Evolutionary conservation across 2,888 invertebrate species (phyloP), one percentile per base, ranked within the genome.

Genomic region (Apamea monoglypha): DNA sequence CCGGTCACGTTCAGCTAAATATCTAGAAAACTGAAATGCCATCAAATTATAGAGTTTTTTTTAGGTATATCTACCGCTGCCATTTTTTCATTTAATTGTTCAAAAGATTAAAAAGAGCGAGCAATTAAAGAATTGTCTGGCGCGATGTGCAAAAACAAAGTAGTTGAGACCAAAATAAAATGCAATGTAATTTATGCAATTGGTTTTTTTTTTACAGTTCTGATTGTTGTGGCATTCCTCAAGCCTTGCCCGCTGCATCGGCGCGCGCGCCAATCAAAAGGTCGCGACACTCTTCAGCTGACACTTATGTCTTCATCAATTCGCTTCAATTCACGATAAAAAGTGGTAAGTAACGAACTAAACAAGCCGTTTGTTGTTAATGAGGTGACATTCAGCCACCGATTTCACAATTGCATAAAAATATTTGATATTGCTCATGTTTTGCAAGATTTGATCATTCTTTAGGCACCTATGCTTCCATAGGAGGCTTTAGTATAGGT

Each of bases 301-400:
- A 92, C 93, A 92, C 91, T 90, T 88, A 91, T 90, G 90, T 92
- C 93, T 94, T 92, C 93, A 94, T 94, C 92, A 94, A 94, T 94
- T 94, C 91, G 83, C 88, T 91, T 92, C 91, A 92, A 92, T 90
- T 90, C 89, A 92, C 89, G 92, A 93, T 92, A 92, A 93, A 93
- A 92, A 91, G 68, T 87, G 79, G 84, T 87, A 83, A 87, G 84
- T 90, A 90, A 90, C 87, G 84, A 89, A 83, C 89, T 88, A 91
- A 80, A 84, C 90, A 87, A 77, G 73, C 77, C 74, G 74, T 76
- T 84, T 90, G 90, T 90, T 90, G 86, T 86, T 92, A 92, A 92
- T 89, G 90, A 91, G 84, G 76, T 83, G 89, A 90, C 90, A 92
- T 91, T 90, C 87, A 85, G 76, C n/a, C 69, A 72, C 36, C 21